Conservation (phyloP, 2,888 invertebrate genomes). For the Trissolcus brochymenae region DNA sequence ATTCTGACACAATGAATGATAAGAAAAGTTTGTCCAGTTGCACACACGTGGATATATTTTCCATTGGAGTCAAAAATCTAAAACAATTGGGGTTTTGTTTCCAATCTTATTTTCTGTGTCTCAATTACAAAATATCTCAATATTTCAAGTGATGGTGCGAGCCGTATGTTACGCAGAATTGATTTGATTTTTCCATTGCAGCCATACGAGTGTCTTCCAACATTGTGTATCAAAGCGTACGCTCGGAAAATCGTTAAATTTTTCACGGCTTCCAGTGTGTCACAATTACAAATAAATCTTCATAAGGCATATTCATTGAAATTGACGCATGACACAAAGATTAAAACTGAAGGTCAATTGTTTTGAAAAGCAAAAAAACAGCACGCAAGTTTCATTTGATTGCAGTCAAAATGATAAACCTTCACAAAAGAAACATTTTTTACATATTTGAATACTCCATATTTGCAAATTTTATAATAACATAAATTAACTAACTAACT, state of each 20-base stretch:
- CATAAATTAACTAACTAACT: no score
- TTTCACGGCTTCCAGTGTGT: constrained; percentile 24
- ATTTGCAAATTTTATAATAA: no score
- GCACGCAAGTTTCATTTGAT: constrained; percentile 26
- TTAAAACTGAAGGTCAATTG: constrained; percentile 50
- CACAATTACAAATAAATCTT: constrained; percentile 50
- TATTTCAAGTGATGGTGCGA: neutral
- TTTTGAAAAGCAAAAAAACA: constrained; percentile 30
- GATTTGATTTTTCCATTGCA: constrained; percentile 24
- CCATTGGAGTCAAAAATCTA: no score
- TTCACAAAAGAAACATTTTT: neutral
- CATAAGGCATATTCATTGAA: constrained; percentile 35
- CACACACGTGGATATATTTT: no score
- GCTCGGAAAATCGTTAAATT: constrained; percentile 35
- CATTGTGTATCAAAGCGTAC: constrained; percentile 23
- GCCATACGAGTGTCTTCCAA: constrained; percentile 17
- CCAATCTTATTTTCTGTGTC: no score
- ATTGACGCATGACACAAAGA: constrained; percentile 43
- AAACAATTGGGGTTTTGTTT: no score
- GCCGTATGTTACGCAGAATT: constrained; percentile 13
- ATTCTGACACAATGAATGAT: no score
- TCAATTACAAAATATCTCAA: neutral
- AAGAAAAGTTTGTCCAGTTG: no score
- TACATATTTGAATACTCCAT: no score
- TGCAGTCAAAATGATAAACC: constrained; percentile 27